phyloP scores from a whole-genome alignment of 2,113 vertebrate species.

The Physeter macrocephalus region DNA sequence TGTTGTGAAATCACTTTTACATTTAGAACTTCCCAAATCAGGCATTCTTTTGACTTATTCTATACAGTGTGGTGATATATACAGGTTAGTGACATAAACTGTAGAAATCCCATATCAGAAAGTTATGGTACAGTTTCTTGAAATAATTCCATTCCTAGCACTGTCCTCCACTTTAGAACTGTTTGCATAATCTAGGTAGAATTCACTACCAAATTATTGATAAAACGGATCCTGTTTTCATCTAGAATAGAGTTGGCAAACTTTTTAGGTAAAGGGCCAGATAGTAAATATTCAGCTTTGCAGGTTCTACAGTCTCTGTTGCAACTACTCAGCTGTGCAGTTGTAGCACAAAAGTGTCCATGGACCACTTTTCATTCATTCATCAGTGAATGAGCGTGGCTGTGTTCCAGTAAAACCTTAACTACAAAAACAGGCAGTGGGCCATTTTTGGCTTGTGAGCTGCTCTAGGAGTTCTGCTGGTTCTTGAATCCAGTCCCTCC shows the following conservation, averaged over 20 bases:
- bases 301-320: neutral
- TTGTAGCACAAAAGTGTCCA: neutral
- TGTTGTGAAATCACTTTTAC: constrained; percentile 10
- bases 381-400: neutral
- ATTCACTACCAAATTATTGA: neutral
- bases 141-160: neutral
- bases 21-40: constrained; percentile 16
- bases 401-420: constrained; percentile 3
- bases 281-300: neutral
- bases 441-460: neutral
- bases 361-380: neutral
- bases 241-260: neutral
- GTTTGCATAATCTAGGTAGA: constrained; percentile 9
- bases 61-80: neutral
- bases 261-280: neutral
- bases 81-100: neutral
- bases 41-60: neutral
- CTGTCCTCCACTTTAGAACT: neutral
- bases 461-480: neutral
- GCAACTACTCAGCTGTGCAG: neutral
- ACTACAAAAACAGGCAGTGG: neutral
- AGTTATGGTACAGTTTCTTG: neutral
- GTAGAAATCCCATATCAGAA: neutral
- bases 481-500: neutral
- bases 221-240: neutral